Conservation (phyloP, 2,113 vertebrate genomes). For the Macroglossus sobrinus region DNA sequence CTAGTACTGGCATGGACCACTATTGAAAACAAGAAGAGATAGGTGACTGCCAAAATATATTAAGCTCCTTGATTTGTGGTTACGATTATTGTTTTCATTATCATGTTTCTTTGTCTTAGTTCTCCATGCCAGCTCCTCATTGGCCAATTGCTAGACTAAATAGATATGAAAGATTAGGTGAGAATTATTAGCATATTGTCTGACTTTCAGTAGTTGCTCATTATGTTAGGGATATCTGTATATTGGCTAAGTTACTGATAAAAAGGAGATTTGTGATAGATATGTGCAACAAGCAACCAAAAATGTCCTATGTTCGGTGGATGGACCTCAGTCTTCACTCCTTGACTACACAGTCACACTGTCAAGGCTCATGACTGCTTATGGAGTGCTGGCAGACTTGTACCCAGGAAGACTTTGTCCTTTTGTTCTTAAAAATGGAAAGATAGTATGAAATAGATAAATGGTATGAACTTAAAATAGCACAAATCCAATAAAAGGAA, state of each 20-base stretch:
- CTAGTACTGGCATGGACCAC: background rate
- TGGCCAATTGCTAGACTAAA: background rate
- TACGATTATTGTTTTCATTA: background rate
- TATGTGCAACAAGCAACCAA: background rate
- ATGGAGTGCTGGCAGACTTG: background rate
- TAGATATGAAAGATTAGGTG: background rate
- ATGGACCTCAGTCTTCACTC: background rate
- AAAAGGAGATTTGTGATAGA: background rate
- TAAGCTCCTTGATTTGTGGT: background rate
- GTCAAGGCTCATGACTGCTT: background rate
- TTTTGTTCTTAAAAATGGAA: background rate
- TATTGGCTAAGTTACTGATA: background rate
- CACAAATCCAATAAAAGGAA: background rate
- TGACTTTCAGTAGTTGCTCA: background rate
- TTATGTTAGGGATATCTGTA: background rate
- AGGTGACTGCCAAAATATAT: background rate
- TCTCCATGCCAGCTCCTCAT: background rate
- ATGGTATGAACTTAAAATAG: background rate
- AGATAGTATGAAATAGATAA: background rate
- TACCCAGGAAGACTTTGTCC: background rate
- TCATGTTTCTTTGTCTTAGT: background rate
- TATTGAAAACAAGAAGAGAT: background rate
- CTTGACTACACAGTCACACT: background rate
- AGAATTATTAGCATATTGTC: background rate
- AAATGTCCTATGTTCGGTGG: background rate